phyloP scores from a whole-genome alignment of 2,113 vertebrate species.

The Lampris incognitus region DNA sequence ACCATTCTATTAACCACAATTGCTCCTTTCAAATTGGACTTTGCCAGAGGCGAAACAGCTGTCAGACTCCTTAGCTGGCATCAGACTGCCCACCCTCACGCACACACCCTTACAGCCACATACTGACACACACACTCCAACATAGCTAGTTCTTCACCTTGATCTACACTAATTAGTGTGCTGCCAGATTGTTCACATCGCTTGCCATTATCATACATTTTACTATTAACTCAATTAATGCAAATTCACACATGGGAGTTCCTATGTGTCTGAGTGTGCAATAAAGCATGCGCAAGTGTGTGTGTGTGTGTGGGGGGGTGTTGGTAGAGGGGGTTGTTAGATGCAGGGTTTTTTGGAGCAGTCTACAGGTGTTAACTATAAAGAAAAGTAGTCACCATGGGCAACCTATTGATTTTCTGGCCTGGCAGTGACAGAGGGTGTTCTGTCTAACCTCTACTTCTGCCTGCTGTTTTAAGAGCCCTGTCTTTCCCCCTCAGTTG shows the following conservation, averaged over 20 bases:
- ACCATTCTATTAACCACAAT: conserved; percentile 41
- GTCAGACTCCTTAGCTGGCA: conserved; percentile 57
- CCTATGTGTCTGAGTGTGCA: conserved; percentile 24
- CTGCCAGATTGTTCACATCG: conserved; percentile 67
- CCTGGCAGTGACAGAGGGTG: conserved; percentile 54
- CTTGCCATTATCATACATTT: conserved; percentile 49
- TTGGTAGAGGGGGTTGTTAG: conserved; percentile 30
- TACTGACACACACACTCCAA: conserved; percentile 60
- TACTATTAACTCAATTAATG: conserved; percentile 29
- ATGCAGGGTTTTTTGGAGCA: conserved; percentile 51
- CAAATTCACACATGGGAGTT: not conserved
- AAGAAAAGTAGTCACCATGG: conserved; percentile 63
- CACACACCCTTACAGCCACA: conserved; percentile 14
- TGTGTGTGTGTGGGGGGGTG: conserved; percentile 9
- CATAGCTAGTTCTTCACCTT: conserved; percentile 70
- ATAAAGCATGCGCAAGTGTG: not conserved
- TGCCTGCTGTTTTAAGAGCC: conserved; percentile 62
- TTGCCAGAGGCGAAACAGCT: conserved; percentile 64
- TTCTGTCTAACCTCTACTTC: conserved; percentile 56
- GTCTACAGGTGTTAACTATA: conserved; percentile 60
- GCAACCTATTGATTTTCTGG: conserved; percentile 69
- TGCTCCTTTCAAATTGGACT: conserved; percentile 54
- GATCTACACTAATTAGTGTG: conserved; percentile 75
- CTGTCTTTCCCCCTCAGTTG: conserved; percentile 33
- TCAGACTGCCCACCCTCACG: conserved; percentile 50